These are phyloP conservation scores for Epinotia bilunana DNA, from an alignment of 2,888 invertebrate species.

Conservation along the genomic window DNA sequence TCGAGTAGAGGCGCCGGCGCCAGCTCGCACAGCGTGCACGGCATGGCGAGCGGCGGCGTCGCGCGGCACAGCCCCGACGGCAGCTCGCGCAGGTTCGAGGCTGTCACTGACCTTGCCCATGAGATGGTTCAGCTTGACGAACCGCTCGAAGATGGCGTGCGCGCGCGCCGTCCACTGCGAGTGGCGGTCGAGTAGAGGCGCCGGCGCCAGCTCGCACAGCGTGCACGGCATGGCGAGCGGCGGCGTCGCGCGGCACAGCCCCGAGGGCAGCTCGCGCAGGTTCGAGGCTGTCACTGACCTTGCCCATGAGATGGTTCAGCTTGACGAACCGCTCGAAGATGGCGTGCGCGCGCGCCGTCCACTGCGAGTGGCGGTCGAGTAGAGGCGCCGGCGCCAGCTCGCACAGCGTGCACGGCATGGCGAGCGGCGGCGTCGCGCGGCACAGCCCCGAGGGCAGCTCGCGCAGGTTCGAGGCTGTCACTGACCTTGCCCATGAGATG, in stretches of 20 bases:
- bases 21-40: constrained; percentile 88
- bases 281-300: constrained; percentile 68
- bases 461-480: constrained; percentile 68
- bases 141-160: constrained; percentile 70
- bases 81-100: constrained; percentile 73
- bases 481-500: constrained; percentile 77
- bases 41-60: constrained; percentile 86
- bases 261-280: constrained; percentile 71
- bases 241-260: constrained; percentile 65
- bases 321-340: constrained; percentile 72
- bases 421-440: constrained; percentile 81
- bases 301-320: constrained; percentile 71
- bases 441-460: constrained; percentile 62
- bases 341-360: constrained; percentile 84
- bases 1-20: constrained; percentile 87
- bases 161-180: constrained; percentile 87
- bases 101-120: constrained; percentile 72
- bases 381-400: constrained; percentile 88
- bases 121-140: constrained; percentile 64
- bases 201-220: constrained; percentile 88
- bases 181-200: constrained; percentile 82
- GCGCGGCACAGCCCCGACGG: constrained; percentile 57
- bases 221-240: constrained; percentile 89
- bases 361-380: constrained; percentile 84
- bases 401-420: constrained; percentile 89